These are phyloP conservation scores for Xanthostigma xanthostigma DNA, from an alignment of 2,888 invertebrate genomes.

Conservation along the genomic window DNA sequence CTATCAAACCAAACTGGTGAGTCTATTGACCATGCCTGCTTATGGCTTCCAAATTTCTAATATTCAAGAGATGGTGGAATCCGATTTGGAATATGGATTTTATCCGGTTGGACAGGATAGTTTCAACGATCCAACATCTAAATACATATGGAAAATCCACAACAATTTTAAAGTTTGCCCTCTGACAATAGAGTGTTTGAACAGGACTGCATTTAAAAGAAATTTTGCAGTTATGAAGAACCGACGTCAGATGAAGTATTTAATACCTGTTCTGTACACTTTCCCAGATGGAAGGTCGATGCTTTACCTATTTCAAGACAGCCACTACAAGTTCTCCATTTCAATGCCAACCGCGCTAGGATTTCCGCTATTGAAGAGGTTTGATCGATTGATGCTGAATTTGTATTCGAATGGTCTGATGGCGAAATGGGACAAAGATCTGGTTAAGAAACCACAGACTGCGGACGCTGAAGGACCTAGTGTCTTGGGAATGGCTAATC, in stretches of 20 bases:
- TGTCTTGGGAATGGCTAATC: too few species aligned
- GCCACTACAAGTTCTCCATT: neutral
- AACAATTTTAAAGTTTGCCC: neutral
- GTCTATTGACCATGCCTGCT: slow-evolving; percentile 35
- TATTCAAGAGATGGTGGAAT: slow-evolving; percentile 31
- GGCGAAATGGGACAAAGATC: slow-evolving; percentile 1
- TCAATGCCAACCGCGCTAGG: neutral
- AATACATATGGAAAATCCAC: neutral
- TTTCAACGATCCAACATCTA: neutral
- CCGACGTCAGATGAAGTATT: neutral
- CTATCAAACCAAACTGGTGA: slow-evolving; percentile 40
- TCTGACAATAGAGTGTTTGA: slow-evolving; percentile 1
- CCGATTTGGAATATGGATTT: slow-evolving; percentile 30
- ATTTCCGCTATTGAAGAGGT: slow-evolving; percentile 1
- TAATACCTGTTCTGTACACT: neutral
- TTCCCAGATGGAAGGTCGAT: neutral
- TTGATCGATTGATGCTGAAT: neutral
- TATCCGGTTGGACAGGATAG: slow-evolving; percentile 4
- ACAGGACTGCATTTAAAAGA: neutral
- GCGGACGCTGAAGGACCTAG: too few species aligned
- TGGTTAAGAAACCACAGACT: neutral
- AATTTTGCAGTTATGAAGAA: slow-evolving; percentile 1
- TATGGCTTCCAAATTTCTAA: slow-evolving; percentile 35
- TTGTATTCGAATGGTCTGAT: neutral
- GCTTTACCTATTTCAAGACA: neutral